Evolutionary conservation across 2,888 invertebrate species (phyloP).

Genomic region (Monoplex corrugatus): DNA sequence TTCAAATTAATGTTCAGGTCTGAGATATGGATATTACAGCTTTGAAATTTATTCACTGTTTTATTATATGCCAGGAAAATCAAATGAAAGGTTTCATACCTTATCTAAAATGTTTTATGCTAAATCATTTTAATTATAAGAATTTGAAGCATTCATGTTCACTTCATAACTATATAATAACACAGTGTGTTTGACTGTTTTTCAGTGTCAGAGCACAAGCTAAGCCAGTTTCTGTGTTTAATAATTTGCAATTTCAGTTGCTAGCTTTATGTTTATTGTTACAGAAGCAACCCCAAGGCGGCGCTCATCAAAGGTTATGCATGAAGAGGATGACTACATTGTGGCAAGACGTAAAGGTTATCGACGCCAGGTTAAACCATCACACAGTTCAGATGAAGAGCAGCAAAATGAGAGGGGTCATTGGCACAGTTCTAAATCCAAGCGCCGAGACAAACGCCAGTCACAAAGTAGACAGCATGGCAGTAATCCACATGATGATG

Average conservation of each 20-base stretch:
- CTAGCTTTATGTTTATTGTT: not conserved
- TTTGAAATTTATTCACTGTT: too few relatives aligned
- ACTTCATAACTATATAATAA: not conserved
- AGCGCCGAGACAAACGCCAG: not conserved
- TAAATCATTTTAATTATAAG: too few relatives aligned
- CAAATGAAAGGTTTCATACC: too few relatives aligned
- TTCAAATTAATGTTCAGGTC: too few relatives aligned
- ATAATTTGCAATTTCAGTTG: not conserved
- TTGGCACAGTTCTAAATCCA: not conserved
- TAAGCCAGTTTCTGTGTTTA: too few relatives aligned
- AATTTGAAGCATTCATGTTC: too few relatives aligned
- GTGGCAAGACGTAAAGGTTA: not conserved
- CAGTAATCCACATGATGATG: conserved; percentile 40
- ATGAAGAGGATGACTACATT: not conserved
- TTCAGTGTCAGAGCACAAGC: too few relatives aligned
- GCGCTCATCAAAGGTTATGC: conserved; percentile 10
- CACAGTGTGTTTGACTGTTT: too few relatives aligned
- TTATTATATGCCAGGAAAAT: too few relatives aligned
- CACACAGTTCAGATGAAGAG: conserved; percentile 46
- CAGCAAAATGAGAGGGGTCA: conserved; percentile 27
- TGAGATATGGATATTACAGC: too few relatives aligned
- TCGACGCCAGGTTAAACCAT: conserved; percentile 33
- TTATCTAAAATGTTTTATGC: too few relatives aligned
- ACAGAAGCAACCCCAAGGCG: not conserved
- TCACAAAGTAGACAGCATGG: not conserved